Evolutionary conservation across 1,140 invertebrate genomes (phyloP).

Genomic region (Trichomalopsis sarcophagae): DNA sequence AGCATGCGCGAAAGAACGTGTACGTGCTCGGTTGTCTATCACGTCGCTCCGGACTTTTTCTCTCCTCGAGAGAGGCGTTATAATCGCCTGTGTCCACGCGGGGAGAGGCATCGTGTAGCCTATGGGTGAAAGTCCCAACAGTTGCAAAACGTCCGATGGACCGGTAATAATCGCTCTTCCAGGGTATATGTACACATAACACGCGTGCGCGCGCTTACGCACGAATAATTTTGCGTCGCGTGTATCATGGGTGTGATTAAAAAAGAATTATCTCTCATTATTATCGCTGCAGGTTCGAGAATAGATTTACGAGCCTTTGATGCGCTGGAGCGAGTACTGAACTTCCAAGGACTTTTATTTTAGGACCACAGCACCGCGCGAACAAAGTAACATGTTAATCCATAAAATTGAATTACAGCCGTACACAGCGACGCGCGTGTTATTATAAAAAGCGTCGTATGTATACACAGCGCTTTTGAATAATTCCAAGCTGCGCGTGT

Average conservation of each 20-base stretch:
- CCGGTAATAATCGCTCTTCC: slow-evolving; percentile 16
- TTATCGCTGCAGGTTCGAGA: background rate
- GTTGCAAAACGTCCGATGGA: slow-evolving; percentile 23
- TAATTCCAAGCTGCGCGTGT: too few species aligned
- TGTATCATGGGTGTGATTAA: background rate
- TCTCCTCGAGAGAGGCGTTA: background rate
- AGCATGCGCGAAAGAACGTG: too few species aligned
- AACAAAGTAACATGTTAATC: slow-evolving; percentile 34
- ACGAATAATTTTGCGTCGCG: background rate
- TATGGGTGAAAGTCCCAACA: slow-evolving; percentile 23
- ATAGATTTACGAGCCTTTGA: slow-evolving; percentile 38
- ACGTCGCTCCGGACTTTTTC: background rate
- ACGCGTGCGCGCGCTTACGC: background rate
- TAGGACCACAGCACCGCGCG: background rate
- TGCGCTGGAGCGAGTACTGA: background rate
- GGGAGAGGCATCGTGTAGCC: background rate
- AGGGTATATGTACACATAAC: too few species aligned
- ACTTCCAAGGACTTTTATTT: slow-evolving; percentile 20
- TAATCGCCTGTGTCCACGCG: background rate
- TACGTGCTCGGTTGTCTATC: too few species aligned
- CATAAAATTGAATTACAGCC: slow-evolving; percentile 1
- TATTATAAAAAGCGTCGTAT: background rate
- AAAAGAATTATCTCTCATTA: slow-evolving; percentile 8
- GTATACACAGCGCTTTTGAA: background rate
- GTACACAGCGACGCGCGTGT: background rate